These are phyloP conservation scores for Ethmia dodecea DNA, from an alignment of 2,888 invertebrate species.

Conservation along the genomic window DNA sequence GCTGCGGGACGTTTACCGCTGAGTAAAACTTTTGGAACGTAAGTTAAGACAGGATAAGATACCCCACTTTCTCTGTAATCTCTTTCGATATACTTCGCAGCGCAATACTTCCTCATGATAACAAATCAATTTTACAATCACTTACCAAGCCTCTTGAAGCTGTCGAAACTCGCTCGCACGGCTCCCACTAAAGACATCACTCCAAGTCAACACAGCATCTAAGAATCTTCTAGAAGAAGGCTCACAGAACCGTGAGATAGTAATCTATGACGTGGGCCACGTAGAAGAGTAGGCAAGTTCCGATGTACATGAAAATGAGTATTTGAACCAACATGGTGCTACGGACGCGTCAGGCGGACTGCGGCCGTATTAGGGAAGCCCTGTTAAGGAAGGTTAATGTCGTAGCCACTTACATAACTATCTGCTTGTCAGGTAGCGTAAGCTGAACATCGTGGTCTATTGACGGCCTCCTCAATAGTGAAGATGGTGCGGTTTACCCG, in stretches of 20 bases:
- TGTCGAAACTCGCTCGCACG: slow-evolving; percentile 18
- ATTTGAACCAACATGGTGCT: slow-evolving; percentile 69
- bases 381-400: slow-evolving; percentile 25
- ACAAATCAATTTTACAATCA: too few species aligned
- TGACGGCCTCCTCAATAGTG: too few species aligned
- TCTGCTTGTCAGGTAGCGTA: slow-evolving; percentile 4
- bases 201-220: slow-evolving; percentile 20
- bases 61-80: too few species aligned
- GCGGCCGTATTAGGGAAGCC: slow-evolving; percentile 23
- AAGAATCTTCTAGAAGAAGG: slow-evolving; percentile 7
- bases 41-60: too few species aligned
- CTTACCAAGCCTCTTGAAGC: slow-evolving; percentile 46
- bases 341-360: slow-evolving; percentile 12
- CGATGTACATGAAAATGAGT: slow-evolving; percentile 71
- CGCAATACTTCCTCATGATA: too few species aligned
- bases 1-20: too few species aligned
- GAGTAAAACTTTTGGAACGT: too few species aligned
- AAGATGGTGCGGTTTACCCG: too few species aligned
- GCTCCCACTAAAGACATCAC: slow-evolving; percentile 19
- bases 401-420: slow-evolving; percentile 14
- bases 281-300: slow-evolving; percentile 65
- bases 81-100: too few species aligned
- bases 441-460: too few species aligned
- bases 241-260: slow-evolving; percentile 46
- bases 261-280: slow-evolving; percentile 69